Conservation (phyloP, 2,113 vertebrate species). For the Oncorhynchus masou region DNA sequence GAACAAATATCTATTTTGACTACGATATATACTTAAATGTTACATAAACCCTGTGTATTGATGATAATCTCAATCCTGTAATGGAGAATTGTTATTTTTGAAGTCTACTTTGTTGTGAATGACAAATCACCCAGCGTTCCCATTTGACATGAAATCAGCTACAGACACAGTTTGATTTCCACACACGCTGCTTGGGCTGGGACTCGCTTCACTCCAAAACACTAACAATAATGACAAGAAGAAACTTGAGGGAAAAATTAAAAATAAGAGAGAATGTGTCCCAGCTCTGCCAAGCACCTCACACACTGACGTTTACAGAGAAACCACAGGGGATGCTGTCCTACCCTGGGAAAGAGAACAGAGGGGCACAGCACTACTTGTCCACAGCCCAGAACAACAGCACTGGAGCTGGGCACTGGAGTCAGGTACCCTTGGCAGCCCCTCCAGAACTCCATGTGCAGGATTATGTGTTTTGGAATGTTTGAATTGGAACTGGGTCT, state of each 20-base stretch:
- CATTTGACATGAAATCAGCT: slow-evolving; percentile 12
- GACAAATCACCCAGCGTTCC: slow-evolving; percentile 2
- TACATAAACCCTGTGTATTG: neutral
- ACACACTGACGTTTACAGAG: slow-evolving; percentile 39
- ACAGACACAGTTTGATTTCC: neutral
- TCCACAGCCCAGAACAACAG: slow-evolving; percentile 34
- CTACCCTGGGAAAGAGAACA: slow-evolving; percentile 43
- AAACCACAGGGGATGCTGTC: slow-evolving; percentile 38
- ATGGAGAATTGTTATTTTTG: neutral
- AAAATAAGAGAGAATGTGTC: slow-evolving; percentile 26
- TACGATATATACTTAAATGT: neutral
- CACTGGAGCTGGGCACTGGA: slow-evolving; percentile 30
- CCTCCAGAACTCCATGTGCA: slow-evolving; percentile 31
- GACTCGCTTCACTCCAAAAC: slow-evolving; percentile 22
- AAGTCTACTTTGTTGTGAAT: neutral
- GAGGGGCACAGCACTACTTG: slow-evolving; percentile 25
- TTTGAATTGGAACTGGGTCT: slow-evolving; percentile 38
- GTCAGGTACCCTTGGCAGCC: slow-evolving; percentile 43
- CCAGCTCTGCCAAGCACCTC: slow-evolving; percentile 39
- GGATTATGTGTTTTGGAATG: slow-evolving; percentile 48
- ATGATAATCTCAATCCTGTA: neutral
- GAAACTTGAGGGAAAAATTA: slow-evolving; percentile 4
- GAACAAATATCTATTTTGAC: neutral
- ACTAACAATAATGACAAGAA: slow-evolving; percentile 16
- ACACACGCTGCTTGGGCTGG: slow-evolving; percentile 1